Evolutionary conservation across 2,113 vertebrate genomes (phyloP), one percentile per base, ranked within the genome.

Genomic region (Rynchops niger): DNA sequence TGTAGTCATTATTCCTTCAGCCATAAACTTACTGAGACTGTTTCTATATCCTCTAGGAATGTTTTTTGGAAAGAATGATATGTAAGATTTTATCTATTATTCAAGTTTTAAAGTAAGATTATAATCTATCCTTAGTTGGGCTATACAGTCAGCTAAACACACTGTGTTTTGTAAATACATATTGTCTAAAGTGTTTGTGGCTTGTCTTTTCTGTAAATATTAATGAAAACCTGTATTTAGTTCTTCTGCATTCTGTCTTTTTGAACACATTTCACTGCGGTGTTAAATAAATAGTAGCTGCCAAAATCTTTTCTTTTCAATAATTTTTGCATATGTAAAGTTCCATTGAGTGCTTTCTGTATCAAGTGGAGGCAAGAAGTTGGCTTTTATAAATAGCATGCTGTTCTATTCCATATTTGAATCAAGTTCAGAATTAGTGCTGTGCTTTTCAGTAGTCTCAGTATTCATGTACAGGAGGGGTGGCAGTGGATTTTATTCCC

Each of bases 281-380:
- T 47, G 50, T 66, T 90, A 93, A 93, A 87, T 50, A 73, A 73
- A 76, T 40, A 16, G 32, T 65, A 66, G 42, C 42, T 90, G 49
- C 59, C 62, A 80, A 71, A 76, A 45, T 86, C 20, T 63, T 93
- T 78, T 50, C 12, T 78, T 94, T 95, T 82, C 61, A 36, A 67
- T 88, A 82, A 79, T 85, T 79, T 91, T 58, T 77, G 34, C 53
- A 9, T 79, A 74, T 92, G 93, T 87, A 53, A 94, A 93, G 61
- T 89, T 89, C 49, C 19, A 34, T 13, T 62, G 53, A 90, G 79
- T 69, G 53, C 43, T 94, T 88, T 89, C 65, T 81, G 11, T 70
- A 29, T 89, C 38, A 73, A 93, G 45, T 29, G 67, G 59, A 91
- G 70, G 62, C 18, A 86, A 82, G 26, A 52, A 61, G 11, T 40